Conservation (phyloP, 2,113 vertebrate species). For the Riparia riparia region DNA sequence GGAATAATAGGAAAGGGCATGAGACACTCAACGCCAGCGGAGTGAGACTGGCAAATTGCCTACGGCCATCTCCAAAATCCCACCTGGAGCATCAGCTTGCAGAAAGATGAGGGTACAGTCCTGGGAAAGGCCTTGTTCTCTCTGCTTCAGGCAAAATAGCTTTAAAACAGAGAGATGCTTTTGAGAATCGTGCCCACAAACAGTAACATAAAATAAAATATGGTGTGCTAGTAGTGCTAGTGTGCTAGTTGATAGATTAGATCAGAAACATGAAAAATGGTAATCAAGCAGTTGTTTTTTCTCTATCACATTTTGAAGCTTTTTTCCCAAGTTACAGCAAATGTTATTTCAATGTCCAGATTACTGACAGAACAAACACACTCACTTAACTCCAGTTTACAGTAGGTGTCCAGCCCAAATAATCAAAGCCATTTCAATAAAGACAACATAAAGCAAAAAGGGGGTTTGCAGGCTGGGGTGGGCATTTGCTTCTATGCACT, state of each 20-base stretch:
- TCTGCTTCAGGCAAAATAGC: background rate
- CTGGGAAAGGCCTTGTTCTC: background rate
- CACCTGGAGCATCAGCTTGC: slow-evolving; percentile 42
- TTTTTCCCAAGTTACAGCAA: background rate
- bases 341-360: background rate
- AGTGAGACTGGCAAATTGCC: slow-evolving; percentile 15
- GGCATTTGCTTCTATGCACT: background rate
- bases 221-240: background rate
- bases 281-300: background rate
- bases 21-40: background rate
- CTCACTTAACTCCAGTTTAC: slow-evolving; percentile 10
- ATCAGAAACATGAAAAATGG: background rate
- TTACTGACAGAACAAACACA: background rate
- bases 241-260: background rate
- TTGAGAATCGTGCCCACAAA: background rate
- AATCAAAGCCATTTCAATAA: background rate
- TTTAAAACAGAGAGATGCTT: background rate
- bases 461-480: background rate
- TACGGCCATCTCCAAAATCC: background rate
- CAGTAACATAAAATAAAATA: background rate
- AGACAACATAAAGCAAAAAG: background rate
- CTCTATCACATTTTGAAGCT: background rate
- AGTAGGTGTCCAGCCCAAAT: background rate
- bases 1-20: slow-evolving; percentile 7
- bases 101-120: background rate